Conservation (phyloP, 1,140 invertebrate species). For the Thrips palmi region DNA sequence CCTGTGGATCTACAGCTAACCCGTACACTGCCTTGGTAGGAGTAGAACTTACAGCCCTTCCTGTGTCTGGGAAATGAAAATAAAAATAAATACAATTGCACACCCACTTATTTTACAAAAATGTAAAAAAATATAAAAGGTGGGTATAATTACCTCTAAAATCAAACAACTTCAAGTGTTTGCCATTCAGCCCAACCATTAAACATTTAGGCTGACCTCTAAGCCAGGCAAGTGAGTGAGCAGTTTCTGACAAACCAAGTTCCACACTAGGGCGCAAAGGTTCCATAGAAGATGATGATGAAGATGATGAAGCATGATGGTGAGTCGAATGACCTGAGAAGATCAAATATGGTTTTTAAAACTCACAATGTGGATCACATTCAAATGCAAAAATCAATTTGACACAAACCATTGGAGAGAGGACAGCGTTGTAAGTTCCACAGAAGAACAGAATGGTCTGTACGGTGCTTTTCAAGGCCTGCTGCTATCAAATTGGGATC, state of each 20-base stretch:
- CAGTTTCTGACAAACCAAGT: conserved; percentile 58
- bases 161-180: conserved; percentile 79
- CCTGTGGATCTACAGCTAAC: conserved; percentile 54
- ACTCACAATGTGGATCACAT: background rate
- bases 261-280: conserved; percentile 15
- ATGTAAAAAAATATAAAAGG: conserved; percentile 1
- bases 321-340: conserved; percentile 1
- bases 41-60: conserved; percentile 48
- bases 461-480: conserved; percentile 69
- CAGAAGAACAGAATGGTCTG: conserved; percentile 61
- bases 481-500: conserved; percentile 65
- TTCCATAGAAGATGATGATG: background rate
- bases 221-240: conserved; percentile 75
- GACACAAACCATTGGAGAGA: conserved; percentile 8
- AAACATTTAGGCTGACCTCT: conserved; percentile 49
- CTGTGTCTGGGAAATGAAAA: conserved; percentile 34
- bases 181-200: conserved; percentile 73
- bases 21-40: conserved; percentile 70
- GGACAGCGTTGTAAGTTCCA: conserved; percentile 51
- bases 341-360: background rate
- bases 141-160: conserved; percentile 47
- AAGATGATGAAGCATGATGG: background rate
- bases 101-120: background rate
- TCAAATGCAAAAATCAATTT: background rate
- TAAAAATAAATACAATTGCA: conserved; percentile 5